A percentile compares a stretch with the other conserved stretches of the same genome.
phyloP scores from a whole-genome alignment of 2,113 vertebrate species.

The Colius striatus region DNA sequence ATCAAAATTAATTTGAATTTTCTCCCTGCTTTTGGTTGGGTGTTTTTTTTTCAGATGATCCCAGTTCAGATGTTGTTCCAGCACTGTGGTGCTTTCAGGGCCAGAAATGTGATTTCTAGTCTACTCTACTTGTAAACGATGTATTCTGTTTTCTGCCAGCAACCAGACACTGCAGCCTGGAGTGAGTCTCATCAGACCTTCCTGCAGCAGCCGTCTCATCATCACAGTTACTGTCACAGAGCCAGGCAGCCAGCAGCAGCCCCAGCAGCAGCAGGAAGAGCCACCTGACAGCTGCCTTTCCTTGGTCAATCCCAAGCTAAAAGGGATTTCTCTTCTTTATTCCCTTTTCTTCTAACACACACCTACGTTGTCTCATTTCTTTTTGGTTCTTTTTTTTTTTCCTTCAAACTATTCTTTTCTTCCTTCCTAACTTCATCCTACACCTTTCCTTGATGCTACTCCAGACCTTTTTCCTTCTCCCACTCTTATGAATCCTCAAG shows the following conservation, averaged over 20 bases:
- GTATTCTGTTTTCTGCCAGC: background rate
- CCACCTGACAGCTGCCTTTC: background rate
- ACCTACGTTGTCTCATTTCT: accelerated
- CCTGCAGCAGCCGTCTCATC: background rate
- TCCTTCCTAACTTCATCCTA: background rate
- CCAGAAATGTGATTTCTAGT: background rate
- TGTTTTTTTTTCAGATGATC: background rate
- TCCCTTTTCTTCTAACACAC: background rate
- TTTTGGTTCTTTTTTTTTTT: background rate
- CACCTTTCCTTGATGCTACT: background rate
- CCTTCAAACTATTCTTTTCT: background rate
- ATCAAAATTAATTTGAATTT: background rate
- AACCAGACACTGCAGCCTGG: background rate
- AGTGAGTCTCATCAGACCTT: background rate
- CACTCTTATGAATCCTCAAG: conserved; percentile 64
- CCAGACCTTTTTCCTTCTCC: conserved; percentile 58
- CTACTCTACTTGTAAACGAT: background rate
- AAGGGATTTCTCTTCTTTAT: background rate
- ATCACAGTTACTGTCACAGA: accelerated
- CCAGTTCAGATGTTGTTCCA: background rate
- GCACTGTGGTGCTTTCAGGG: background rate
- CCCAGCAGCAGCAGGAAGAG: background rate
- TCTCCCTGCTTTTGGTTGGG: too few species aligned
- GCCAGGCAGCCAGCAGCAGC: background rate
- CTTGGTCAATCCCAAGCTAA: background rate